phyloP scores from a whole-genome alignment of 2,797 vertebrate species.

The Botia kubotai region DNA sequence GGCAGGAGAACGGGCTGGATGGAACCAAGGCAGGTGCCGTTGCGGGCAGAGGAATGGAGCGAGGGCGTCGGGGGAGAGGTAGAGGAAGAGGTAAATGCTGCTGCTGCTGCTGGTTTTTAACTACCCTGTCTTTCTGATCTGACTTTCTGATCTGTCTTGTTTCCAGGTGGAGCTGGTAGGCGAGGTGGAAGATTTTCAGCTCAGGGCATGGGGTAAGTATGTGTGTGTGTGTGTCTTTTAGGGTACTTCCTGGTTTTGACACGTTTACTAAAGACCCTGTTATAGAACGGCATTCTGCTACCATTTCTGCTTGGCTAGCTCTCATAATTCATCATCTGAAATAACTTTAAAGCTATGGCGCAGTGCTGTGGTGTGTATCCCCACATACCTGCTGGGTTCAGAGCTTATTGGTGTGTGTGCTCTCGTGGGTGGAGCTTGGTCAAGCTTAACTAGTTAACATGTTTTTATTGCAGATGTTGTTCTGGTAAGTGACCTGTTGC shows the following conservation, averaged over 20 bases:
- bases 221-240: conserved; percentile 53
- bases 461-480: conserved; percentile 1
- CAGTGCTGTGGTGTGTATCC: too few relatives aligned
- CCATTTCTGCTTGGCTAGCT: too few relatives aligned
- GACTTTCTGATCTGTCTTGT: conserved; percentile 9
- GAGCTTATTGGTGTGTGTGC: too few relatives aligned
- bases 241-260: conserved; percentile 21
- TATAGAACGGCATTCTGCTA: conserved; percentile 3
- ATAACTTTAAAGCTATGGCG: too few relatives aligned
- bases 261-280: conserved; percentile 70
- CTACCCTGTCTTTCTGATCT: neutral
- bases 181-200: conserved; percentile 96
- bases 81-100: conserved; percentile 89
- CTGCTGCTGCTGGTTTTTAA: neutral
- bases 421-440: too few relatives aligned
- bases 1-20: conserved; percentile 96
- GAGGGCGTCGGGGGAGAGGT: conserved; percentile 91
- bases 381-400: too few relatives aligned
- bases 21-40: conserved; percentile 85
- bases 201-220: conserved; percentile 98
- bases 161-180: conserved; percentile 85
- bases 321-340: too few relatives aligned
- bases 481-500: conserved; percentile 16
- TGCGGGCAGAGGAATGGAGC: conserved; percentile 89
- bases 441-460: neutral